Percentiles rank a stretch among this genome's conserved stretches.
Conservation (phyloP, 2,797 vertebrate genomes). For the Echiichthys vipera region DNA sequence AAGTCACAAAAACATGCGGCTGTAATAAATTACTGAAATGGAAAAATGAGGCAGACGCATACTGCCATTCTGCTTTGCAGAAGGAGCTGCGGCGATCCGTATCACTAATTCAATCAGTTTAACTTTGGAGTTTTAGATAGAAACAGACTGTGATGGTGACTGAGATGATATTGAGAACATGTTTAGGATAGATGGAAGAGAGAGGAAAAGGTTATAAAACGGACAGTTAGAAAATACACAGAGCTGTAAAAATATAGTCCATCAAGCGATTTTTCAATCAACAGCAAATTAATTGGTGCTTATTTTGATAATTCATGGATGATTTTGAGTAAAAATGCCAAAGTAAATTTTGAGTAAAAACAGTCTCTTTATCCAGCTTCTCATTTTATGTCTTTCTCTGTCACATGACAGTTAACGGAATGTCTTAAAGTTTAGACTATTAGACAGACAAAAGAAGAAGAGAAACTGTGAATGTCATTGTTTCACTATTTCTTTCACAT, state of each 20-base stretch:
- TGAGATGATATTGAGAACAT: neutral
- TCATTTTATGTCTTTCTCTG: neutral
- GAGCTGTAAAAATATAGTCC: neutral
- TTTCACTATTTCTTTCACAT: neutral
- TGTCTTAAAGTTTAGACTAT: neutral
- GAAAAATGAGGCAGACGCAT: conserved; percentile 24
- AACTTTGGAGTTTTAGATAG: conserved; percentile 18
- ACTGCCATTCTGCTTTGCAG: conserved; percentile 48
- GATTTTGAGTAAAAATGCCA: neutral
- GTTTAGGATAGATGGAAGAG: neutral
- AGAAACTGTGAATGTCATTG: neutral
- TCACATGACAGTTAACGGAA: neutral
- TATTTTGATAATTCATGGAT: neutral
- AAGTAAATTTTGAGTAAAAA: too few relatives aligned
- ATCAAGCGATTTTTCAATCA: neutral
- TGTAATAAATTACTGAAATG: conserved; percentile 73
- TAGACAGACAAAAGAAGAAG: neutral
- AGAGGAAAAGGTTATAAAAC: neutral
- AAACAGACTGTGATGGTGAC: neutral
- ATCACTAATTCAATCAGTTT: conserved; percentile 66
- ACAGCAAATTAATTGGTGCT: neutral
- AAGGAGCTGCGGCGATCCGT: conserved; percentile 42
- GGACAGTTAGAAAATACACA: too few relatives aligned
- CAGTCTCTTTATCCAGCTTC: neutral
- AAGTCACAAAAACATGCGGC: conserved; percentile 76